These are phyloP conservation scores for Dreissena polymorpha DNA, from an alignment of 1,140 invertebrate genomes.

Conservation along the genomic window DNA sequence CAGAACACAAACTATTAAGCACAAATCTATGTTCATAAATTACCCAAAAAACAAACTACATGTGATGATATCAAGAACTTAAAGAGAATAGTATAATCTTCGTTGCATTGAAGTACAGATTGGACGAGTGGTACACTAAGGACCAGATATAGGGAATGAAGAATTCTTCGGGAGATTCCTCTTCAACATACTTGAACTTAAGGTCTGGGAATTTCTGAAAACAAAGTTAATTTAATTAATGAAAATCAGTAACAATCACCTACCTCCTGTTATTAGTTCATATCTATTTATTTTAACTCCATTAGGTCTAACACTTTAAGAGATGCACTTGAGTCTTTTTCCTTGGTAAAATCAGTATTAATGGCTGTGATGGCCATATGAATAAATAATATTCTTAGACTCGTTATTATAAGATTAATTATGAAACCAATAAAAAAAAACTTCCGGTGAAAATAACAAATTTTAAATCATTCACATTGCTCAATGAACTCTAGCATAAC, in stretches of 20 bases:
- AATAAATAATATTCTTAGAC: too few species aligned
- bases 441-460: too few species aligned
- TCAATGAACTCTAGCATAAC: too few species aligned
- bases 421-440: too few species aligned
- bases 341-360: too few species aligned
- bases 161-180: conserved; percentile 99
- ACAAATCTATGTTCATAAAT: too few species aligned
- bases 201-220: conserved; percentile 98
- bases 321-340: background rate
- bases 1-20: too few species aligned
- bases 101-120: conserved; percentile 78
- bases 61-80: conserved; percentile 46
- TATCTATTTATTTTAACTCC: background rate
- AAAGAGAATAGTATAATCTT: conserved; percentile 77
- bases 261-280: background rate
- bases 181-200: conserved; percentile 99
- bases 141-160: conserved; percentile 99
- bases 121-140: conserved; percentile 83
- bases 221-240: conserved; percentile 40
- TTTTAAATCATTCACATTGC: too few species aligned
- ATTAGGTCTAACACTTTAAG: background rate
- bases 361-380: too few species aligned
- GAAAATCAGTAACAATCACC: too few species aligned
- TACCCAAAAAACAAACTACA: background rate
- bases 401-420: too few species aligned